Evolutionary conservation across 2,888 invertebrate species (phyloP).

Genomic region (Drosophila dives): DNA sequence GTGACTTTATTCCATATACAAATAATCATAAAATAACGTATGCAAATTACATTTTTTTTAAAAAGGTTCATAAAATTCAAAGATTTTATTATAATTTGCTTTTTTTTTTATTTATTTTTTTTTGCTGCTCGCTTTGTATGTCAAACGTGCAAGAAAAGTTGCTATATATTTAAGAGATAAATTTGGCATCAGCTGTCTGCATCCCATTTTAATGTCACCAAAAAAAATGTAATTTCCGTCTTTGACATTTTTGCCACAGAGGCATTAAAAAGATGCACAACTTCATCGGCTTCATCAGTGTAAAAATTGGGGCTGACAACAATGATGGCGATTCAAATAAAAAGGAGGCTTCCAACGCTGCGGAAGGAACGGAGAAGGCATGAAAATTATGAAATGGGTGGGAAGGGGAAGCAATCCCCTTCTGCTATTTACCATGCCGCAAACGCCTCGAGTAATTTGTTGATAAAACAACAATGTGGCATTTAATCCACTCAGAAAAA

Average conservation of each 20-base stretch:
- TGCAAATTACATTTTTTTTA: conserved; percentile 78
- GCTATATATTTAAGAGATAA: conserved; percentile 44
- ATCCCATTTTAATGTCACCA: conserved; percentile 76
- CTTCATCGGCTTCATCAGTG: conserved; percentile 70
- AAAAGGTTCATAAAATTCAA: conserved; percentile 69
- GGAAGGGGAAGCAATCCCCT: conserved; percentile 2
- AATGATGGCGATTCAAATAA: conserved; percentile 32
- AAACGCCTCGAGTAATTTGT: conserved; percentile 43
- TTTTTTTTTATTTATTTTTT: conserved; percentile 11
- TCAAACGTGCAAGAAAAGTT: conserved; percentile 31
- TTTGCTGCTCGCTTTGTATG: conserved; percentile 25
- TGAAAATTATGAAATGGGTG: conserved; percentile 6
- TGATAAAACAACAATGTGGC: neutral
- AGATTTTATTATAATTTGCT: conserved; percentile 73
- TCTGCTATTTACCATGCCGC: conserved; percentile 5
- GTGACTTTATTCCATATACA: conserved; percentile 16
- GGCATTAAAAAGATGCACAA: conserved; percentile 70
- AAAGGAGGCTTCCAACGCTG: conserved; percentile 29
- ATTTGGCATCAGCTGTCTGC: conserved; percentile 74
- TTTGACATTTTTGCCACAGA: conserved; percentile 58
- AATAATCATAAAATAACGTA: conserved; percentile 71
- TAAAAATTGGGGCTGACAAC: conserved; percentile 59
- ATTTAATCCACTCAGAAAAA: neutral
- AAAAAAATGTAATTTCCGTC: conserved; percentile 82
- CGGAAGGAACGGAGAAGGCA: conserved; percentile 45